phyloP scores from a whole-genome alignment of 2,888 invertebrate species.

The Brenthis hecate region DNA sequence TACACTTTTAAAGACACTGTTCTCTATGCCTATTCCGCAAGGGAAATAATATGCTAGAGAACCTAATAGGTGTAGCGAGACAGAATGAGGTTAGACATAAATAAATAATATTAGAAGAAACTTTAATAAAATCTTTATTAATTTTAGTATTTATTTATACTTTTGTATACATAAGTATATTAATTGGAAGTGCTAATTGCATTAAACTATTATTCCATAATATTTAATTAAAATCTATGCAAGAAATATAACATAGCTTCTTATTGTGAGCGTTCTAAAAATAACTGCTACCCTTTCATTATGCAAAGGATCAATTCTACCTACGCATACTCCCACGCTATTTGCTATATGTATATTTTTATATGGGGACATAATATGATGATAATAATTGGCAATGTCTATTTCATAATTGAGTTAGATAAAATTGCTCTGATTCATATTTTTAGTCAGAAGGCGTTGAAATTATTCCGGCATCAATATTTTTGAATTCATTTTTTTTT shows the following conservation, averaged over 20 bases:
- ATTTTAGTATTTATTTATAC: too few species aligned
- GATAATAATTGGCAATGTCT: constrained; percentile 13
- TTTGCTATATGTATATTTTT: constrained; percentile 35
- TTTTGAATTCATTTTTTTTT: background rate
- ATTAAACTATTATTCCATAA: too few species aligned
- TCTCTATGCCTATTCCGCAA: background rate
- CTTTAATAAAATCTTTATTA: too few species aligned
- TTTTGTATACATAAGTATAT: too few species aligned
- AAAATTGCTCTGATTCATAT: too few species aligned
- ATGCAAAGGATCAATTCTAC: constrained; percentile 27
- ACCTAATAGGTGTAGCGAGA: too few species aligned
- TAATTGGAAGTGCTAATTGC: too few species aligned
- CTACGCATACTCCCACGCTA: constrained; percentile 33
- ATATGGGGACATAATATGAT: constrained; percentile 26
- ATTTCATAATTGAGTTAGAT: background rate
- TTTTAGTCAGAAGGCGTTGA: too few species aligned
- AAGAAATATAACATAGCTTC: constrained; percentile 10
- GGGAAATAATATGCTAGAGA: background rate
- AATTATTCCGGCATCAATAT: too few species aligned
- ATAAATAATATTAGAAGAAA: too few species aligned
- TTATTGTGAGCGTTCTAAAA: constrained; percentile 27
- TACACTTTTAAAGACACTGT: background rate
- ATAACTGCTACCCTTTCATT: constrained; percentile 32
- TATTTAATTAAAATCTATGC: background rate
- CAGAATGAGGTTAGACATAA: too few species aligned